Base-by-base conservation (phyloP, 2,888 invertebrate species). In the Caenorhabditis uteleia region DNA sequence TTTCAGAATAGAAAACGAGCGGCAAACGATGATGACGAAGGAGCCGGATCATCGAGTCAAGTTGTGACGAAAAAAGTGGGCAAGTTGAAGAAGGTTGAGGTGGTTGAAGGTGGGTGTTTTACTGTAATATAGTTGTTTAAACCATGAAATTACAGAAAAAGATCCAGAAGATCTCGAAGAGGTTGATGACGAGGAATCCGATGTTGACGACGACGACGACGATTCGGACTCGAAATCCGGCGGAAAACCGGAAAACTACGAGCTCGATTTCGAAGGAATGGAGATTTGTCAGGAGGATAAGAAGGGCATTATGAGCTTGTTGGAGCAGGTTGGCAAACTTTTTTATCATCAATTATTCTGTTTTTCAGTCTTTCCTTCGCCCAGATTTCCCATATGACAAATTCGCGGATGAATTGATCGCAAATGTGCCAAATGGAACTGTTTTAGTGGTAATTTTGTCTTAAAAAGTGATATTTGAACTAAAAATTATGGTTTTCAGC, bases 191-290 rank as follows among this genome's bases (percentile, higher is more conserved):
- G 58, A 47, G 25, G 62, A 68, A 27, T n/a, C 25, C 2, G 54
- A 57, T 16, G 58, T 55, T 5, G 67, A 50, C 1, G 54, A 53
- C 5, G 50, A 42, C 3, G 44, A 34, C 20, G 47, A 36, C 1
- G 53, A 58, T 27, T 27, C 12, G 57, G 25, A 10, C 39, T 44
- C 14, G 55, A 55, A 25, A 20, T 10, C 4, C 21, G 20, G n/a
- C 10, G 7, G 7, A 34, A 31, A 14, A 23, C 33, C 8, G 36
- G 56, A 77, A 36, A 61, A 69, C 26, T 36, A 75, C 31, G 73
- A 75, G 42, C 76, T 80, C 45, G 75, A 80, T 42, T 73, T 79
- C 43, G 78, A 78, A 57, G 80, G 76, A 0, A 73, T 71, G 26
- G 77, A 78, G 0, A 71, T 77, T n/a, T 59, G 66, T 26, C 70